Evolutionary conservation across 2,888 invertebrate genomes (phyloP).

Genomic region (Drosophila aldrichi): DNA sequence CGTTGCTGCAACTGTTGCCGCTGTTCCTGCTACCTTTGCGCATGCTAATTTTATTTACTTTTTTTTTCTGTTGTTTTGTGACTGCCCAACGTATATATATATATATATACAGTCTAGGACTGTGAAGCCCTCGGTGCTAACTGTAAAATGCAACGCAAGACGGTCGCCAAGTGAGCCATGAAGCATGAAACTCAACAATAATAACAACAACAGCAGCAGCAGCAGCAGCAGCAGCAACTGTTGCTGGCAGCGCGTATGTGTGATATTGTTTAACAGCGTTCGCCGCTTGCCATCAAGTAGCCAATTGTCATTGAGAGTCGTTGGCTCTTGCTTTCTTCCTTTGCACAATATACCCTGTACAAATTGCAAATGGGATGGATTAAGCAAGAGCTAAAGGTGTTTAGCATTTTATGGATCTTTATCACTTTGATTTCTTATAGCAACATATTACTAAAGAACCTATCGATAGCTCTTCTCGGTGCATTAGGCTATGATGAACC

Average conservation of each 20-base stretch:
- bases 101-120: conserved; percentile 30
- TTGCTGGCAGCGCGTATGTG: conserved; percentile 47
- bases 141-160: conserved; percentile 62
- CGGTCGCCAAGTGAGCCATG: conserved; percentile 70
- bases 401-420: background rate
- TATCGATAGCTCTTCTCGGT: background rate
- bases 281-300: conserved; percentile 49
- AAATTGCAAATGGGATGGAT: no score
- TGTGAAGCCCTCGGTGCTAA: conserved; percentile 62
- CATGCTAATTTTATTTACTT: conserved; percentile 70
- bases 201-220: background rate
- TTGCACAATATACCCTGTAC: conserved; percentile 38
- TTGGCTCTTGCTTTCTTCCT: conserved; percentile 31
- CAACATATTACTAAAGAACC: background rate
- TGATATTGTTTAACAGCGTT: conserved; percentile 37
- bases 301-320: conserved; percentile 66
- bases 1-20: conserved; percentile 32
- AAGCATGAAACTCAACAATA: conserved; percentile 64
- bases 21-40: conserved; percentile 54
- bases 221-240: conserved; percentile 13
- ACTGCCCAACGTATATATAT: conserved; percentile 43
- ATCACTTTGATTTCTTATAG: background rate
- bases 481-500: background rate
- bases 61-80: conserved; percentile 10
- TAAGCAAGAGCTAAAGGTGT: background rate